Evolutionary conservation across 2,113 vertebrate genomes (phyloP), one percentile per base, ranked within the genome.

Genomic region (Urocitellus parryii): DNA sequence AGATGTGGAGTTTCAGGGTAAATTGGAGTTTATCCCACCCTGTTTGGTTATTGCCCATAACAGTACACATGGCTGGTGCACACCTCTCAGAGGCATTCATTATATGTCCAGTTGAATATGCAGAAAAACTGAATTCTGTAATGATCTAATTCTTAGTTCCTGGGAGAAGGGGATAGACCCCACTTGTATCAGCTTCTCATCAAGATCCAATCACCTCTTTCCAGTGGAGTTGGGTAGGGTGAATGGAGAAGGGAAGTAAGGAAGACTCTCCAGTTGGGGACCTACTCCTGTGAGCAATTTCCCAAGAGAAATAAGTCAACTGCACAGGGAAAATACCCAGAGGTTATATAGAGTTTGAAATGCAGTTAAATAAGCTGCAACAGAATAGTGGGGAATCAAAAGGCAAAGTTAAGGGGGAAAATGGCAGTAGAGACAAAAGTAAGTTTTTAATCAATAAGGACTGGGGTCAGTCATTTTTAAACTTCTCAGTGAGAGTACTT

Each of bases 381-480:
- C 27, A 72, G 8, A 56, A 6, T 51, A 76, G 37, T 16, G 77
- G 20, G 24, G 65, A 72, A 53, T 51, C 53, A 81, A 32, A 93
- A 32, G 65, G 45, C 39, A 72, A 58, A 85, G 65, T 16, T 39
- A 42, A 67, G n/a, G 58, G 27, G 58, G 56, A 85, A 67, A 77
- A 90, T 42, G 42, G 78, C 65, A 90, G 27, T 56, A 73, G 29
- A 95, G 45, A 84, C 72, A 92, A 88, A 96, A 96, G 58, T 32
- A 32, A 90, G 45, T 88, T 92, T 85, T 90, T 45, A 45, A 74
- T 95, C 51, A 84, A 79, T 37, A 8, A 78, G 53, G n/a, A 58
- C 90, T 90, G 58, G 58, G 56, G 25, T 42, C 65, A 92, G 53
- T 67, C 58, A 65, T 90, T 95, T 79, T 96, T 91, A 63, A 94